Evolutionary conservation across 2,113 vertebrate genomes (phyloP), one percentile per base, ranked within the genome.

Genomic region (Pogonocichla stellata): DNA sequence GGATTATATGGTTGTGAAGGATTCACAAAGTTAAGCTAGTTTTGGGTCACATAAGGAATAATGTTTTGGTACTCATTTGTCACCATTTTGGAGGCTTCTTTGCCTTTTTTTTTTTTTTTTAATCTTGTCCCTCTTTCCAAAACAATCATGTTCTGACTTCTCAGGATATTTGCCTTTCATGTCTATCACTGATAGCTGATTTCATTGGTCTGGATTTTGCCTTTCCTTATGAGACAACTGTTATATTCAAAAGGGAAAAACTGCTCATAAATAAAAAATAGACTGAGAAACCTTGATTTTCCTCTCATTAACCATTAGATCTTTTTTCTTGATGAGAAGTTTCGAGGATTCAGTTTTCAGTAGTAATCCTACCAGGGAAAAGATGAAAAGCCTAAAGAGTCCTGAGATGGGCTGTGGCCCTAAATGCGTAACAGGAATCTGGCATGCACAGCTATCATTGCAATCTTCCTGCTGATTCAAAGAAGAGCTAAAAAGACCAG

Each of bases 391-490:
- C 28, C 36, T 40, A 5, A 78, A n/a, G 36, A 67, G 58, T 75
- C 29, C 18, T 2, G 4, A 64, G 22, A 26, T 0, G 1, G 42
- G 10, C 26, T 48, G 1, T 58, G 1, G 3, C 47, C 14, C 28
- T 61, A 42, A 48, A 69, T 74, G 15, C 26, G 3, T 43, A 33
- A 14, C 14, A 56, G 47, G 36, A 14, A 26, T 71, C 42, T 42
- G 45, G 22, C 57, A 33, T 29, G 17, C 54, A 29, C 25, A 62
- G 17, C 6, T 69, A 3, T 40, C 22, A 9, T 45, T 61, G 16
- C 10, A 1, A 84, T 86, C 47, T 66, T 88, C 19, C 45, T 22
- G 9, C 60, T 78, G 12, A 51, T 34, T 85, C 14, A 31, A 53
- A 45, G 42, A 80, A 40, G 28, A 77, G 24, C 34, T 61, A 38